These are phyloP conservation scores for Cephalopachus bancanus DNA, from an alignment of 2,797 vertebrate species.

Conservation along the genomic window DNA sequence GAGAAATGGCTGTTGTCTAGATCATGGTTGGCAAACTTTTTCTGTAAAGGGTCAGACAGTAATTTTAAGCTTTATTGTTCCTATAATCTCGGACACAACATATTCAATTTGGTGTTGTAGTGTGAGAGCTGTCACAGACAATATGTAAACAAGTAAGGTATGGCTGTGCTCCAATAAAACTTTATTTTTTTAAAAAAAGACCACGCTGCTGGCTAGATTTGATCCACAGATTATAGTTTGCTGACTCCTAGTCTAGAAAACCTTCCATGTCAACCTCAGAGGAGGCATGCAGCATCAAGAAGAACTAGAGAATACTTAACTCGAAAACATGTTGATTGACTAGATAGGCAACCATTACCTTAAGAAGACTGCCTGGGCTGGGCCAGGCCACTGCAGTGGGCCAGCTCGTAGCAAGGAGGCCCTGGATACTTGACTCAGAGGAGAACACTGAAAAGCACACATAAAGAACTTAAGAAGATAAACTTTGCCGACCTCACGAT, in stretches of 20 bases:
- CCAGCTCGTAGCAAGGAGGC: not conserved
- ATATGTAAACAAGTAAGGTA: not conserved
- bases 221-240: not conserved
- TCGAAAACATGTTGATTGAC: slow-evolving; percentile 23
- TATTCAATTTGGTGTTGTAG: not conserved
- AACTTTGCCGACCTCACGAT: not conserved
- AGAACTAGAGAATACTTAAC: not conserved
- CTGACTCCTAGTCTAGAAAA: not conserved
- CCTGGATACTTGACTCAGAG: not conserved
- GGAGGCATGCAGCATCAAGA: not conserved
- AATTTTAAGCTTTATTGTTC: not conserved
- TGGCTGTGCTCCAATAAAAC: not conserved
- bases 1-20: not conserved
- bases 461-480: not conserved
- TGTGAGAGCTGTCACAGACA: not conserved
- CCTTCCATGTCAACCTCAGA: not conserved
- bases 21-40: not conserved
- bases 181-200: not conserved
- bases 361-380: not conserved
- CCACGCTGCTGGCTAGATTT: not conserved
- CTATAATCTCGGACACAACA: not conserved
- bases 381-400: not conserved
- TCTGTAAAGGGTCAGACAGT: not conserved
- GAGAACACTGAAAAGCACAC: not conserved
- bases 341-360: not conserved